These are phyloP conservation scores for Brachynemurus nebulosus DNA, from an alignment of 2,888 invertebrate genomes.

Conservation along the genomic window DNA sequence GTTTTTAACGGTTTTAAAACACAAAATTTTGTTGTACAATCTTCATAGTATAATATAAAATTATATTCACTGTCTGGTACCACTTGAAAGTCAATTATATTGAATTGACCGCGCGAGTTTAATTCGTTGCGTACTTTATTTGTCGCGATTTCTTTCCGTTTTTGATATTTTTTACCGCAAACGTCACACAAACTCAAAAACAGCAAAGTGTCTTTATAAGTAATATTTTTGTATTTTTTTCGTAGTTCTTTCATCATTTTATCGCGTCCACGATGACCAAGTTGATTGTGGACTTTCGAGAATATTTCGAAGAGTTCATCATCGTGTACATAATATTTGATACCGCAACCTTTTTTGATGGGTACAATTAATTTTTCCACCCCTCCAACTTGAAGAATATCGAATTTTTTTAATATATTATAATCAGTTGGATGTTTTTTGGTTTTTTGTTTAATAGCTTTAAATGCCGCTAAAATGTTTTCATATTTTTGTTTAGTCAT, in stretches of 20 bases:
- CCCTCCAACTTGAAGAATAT: background rate
- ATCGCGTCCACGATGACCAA: background rate
- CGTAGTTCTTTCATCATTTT: background rate
- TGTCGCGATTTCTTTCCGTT: no score
- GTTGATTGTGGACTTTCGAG: background rate
- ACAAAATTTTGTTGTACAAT: background rate
- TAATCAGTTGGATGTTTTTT: conserved; percentile 1
- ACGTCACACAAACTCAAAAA: background rate
- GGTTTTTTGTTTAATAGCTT: background rate
- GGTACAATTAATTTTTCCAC: background rate
- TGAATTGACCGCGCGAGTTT: no score
- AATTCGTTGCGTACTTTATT: no score
- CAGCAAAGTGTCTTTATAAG: background rate
- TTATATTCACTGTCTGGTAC: no score
- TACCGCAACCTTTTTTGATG: background rate
- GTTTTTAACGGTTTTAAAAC: background rate
- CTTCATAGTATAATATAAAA: no score
- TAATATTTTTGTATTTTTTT: background rate
- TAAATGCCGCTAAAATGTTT: background rate
- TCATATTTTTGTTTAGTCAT: background rate
- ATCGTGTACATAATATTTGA: background rate
- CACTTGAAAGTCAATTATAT: no score
- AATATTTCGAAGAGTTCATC: background rate
- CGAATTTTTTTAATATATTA: background rate
- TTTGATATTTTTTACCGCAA: background rate